Base-by-base conservation (phyloP, 1,140 invertebrate species). In the Zaprionus kolodkinae region DNA sequence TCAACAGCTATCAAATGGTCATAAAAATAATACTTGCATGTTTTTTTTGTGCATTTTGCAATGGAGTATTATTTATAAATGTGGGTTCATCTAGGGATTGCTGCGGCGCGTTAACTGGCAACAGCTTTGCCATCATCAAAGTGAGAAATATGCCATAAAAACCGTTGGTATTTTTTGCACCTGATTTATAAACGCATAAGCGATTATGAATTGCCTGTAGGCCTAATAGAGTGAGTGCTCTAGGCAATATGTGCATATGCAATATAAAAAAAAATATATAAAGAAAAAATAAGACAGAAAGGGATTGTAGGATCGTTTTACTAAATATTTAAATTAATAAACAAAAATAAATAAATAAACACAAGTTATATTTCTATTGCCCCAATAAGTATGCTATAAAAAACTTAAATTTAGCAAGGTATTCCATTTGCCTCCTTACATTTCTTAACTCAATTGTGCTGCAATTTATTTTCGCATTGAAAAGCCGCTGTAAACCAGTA, bases 121-220 rank as follows among this genome's bases (percentile, higher is more conserved):
- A 67, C 76, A 82, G 82, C 76, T 85, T 87, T 48, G 27, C 11
- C 12, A 1, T 30, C 33, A 50, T 25, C 17, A 17, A 50, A 50
- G 17, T 21, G 17, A 17, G 45, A 50, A 50, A 59, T 60, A 65
- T 2, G 45, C 1, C 10, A 38, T 59, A 52, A 50, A 77, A 60
- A 78, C 11, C 11, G 25, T 45, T 21, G 10, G 27, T 43, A 21
- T 36, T 55, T 57, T 62, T 52, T 59, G 35, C 35, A 59, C 43
- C 59, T 71, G 52, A 54, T 77, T 79, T 84, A 79, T 82, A 71
- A 77, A 83, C 66, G 35, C 66, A 73, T 73, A n/a, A 66, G 52
- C 68, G n/a, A 45, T 79, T 79, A 63, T 62, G 35, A 79, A 79
- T 79, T 50, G 64, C 50, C 48, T 35, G 10, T 12, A 13, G n/a